Base-by-base conservation (phyloP, 2,113 vertebrate genomes). In the Dolichotis patagonum region DNA sequence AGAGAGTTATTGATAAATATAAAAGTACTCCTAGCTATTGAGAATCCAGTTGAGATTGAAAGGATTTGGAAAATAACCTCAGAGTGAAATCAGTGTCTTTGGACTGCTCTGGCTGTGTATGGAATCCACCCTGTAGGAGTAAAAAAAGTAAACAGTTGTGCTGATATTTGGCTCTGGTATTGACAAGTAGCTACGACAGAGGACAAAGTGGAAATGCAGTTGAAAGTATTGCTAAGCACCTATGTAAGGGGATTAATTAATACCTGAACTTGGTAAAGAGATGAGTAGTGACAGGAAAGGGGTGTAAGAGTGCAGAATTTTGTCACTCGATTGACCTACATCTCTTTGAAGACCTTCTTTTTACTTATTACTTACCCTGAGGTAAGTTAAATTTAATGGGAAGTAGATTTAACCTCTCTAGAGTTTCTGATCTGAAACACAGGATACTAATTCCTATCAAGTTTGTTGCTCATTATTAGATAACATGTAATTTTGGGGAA, bases 41-140 rank as follows among this genome's bases (percentile, higher is more conserved):
- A 93, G 58, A 86, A 60, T 83, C 75, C 81, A 62, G 24, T 84
- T 78, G 91, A 56, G 22, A 96, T 1, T 41, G 11, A 96, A 93
- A 83, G 28, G 32, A 20, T 62, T 1, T 4, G 65, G 17, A 62
- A 80, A 41, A 81, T 58, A 58, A 85, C 85, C 16, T 71, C 14
- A 65, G 2, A 88, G 38, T 46, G 38, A 94, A 88, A 78, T 49
- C 5, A 58, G 41, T 65, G 43, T 3, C 41, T 85, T 58, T 92
- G 80, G 24, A 24, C 2, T 89, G 85, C 30, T 71, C 28, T 67
- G 46, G 20, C 69, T 43, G 5, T 46, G 2, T 26, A 81, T 8
- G 49, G 71, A 95, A 94, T 65, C 75, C 3, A 7, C 30, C 1
- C 17, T 20, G n/a, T 8, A 83, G 20, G 5, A 97, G 17, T 52